Evolutionary conservation across 2,113 vertebrate species (phyloP), one percentile per base, ranked within the genome.

Genomic region (Mus pahari): DNA sequence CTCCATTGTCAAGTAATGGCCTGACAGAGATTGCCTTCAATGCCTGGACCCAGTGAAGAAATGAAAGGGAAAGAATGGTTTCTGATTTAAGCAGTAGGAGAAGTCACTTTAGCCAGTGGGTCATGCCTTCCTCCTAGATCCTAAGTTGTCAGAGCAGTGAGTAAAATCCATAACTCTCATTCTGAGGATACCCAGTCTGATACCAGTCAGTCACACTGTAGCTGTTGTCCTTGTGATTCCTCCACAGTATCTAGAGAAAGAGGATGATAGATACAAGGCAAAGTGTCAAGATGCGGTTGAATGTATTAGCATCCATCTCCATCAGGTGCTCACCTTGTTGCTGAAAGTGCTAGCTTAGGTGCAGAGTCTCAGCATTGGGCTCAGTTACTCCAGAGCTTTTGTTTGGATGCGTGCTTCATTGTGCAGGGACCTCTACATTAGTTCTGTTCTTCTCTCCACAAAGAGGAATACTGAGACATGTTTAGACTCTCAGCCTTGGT

Each of bases 391-490:
- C 1, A 8, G 20, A 33, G 24, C 1, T 33, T 19, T 60, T 33
- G 2, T 62, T 48, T 68, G 26, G 4, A 45, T 45, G 12, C 26
- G 31, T 66, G 16, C 5, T 22, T 78, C 31, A 50, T 75, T 10
- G n/a, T 45, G 7, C 33, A 78, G 89, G 8, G 3, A 36, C 19
- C 17, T n/a, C 53, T 82, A 2, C 74, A 9, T 55, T 87, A 4
- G 1, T 45, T 90, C 90, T 88, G 17, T 86, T 84, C 22, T 62
- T 84, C 9, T 90, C 20, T 89, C 16, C 68, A 7, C 60, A 60
- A 84, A 91, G 62, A 92, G 81, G 45, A 82, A 42, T 14, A 48
- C 89, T 55, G 64, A 86, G 45, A n/a, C 91, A 77, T 26, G n/a
- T 64, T 89, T 71, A 89, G 70, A 66, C 53, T 20, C 7, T 81